Evolutionary conservation across 64 coral and sea anemone species (phyloP).

Genomic region (Dendronephthya gigantea): DNA sequence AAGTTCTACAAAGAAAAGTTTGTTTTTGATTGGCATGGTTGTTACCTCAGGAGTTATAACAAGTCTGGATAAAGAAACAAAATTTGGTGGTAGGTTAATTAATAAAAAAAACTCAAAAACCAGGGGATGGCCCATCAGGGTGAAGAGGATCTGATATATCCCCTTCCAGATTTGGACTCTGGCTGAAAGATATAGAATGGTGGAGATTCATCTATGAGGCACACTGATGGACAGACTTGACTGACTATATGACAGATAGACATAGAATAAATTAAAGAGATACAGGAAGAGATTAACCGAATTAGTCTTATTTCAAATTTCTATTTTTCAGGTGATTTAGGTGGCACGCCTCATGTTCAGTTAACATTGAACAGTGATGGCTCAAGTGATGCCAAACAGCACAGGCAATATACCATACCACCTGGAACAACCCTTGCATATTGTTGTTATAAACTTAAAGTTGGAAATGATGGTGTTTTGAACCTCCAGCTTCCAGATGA

Average conservation of each 20-base stretch:
- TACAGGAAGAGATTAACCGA: too few relatives aligned
- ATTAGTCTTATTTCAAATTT: not conserved
- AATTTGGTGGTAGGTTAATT: conserved; percentile 42
- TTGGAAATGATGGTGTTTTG: not conserved
- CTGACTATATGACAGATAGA: too few relatives aligned
- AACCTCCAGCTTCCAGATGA: not conserved
- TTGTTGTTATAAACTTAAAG: not conserved
- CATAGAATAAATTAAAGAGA: too few relatives aligned
- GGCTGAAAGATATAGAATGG: too few relatives aligned
- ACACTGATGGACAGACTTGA: too few relatives aligned
- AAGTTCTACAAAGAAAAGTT: conserved; percentile 32
- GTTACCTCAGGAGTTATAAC: conserved; percentile 31
- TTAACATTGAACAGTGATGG: not conserved
- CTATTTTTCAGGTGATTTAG: not conserved
- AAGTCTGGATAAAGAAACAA: conserved; percentile 42
- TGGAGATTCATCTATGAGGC: too few relatives aligned
- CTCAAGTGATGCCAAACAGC: not conserved
- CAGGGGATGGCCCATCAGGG: too few relatives aligned
- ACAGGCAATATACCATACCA: not conserved
- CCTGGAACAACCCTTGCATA: not conserved
- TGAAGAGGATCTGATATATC: too few relatives aligned
- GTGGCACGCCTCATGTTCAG: not conserved
- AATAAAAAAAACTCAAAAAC: too few relatives aligned
- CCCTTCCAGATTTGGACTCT: too few relatives aligned
- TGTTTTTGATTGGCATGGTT: conserved; percentile 67